Evolutionary conservation across 1,140 invertebrate genomes (phyloP).

Genomic region (Tetragonula clypearis): DNA sequence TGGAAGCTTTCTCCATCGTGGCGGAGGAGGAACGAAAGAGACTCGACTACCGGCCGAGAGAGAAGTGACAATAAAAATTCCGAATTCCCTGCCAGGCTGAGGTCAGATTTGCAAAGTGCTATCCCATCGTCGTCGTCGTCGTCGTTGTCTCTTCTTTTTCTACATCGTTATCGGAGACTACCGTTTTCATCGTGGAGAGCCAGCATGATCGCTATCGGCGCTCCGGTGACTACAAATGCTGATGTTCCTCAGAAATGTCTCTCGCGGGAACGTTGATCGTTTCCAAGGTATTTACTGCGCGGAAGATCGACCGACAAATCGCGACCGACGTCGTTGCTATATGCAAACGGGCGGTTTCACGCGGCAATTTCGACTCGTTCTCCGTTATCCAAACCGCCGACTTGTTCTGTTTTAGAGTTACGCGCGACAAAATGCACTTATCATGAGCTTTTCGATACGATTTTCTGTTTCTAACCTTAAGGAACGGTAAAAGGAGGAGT

Average conservation of each 20-base stretch:
- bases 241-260: conserved; percentile 44
- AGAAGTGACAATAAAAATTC: conserved; percentile 32
- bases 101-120: conserved; percentile 58
- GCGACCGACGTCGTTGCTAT: conserved; percentile 20
- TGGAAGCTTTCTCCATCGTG: conserved; percentile 4
- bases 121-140: conserved; percentile 3
- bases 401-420: too few species aligned
- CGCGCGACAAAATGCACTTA: too few species aligned
- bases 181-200: conserved; percentile 22
- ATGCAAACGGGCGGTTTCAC: not conserved
- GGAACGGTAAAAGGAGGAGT: too few species aligned
- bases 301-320: conserved; percentile 24
- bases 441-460: too few species aligned
- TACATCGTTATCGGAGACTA: conserved; percentile 46
- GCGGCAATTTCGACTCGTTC: not conserved
- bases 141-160: conserved; percentile 17
- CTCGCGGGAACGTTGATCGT: conserved; percentile 21
- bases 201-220: conserved; percentile 49
- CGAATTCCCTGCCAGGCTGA: not conserved
- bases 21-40: not conserved
- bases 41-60: too few species aligned
- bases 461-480: too few species aligned
- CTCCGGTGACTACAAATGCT: conserved; percentile 33
- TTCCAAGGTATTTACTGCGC: conserved; percentile 44
- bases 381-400: not conserved